phyloP scores from a whole-genome alignment of 2,888 invertebrate species.

The Drosophila glabriapex region DNA sequence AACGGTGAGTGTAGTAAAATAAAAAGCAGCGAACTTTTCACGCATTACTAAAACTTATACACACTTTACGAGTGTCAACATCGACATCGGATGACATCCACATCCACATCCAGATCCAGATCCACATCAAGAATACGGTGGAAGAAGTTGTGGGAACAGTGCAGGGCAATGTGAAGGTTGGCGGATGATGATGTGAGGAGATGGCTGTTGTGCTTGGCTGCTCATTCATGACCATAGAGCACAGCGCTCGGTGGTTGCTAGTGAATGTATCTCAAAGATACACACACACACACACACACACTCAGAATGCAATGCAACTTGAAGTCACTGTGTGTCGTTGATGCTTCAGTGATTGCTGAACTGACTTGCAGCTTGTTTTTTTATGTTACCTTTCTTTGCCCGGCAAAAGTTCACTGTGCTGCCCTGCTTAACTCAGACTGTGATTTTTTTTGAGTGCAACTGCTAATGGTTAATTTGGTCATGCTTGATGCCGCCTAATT shows the following conservation, averaged over 20 bases:
- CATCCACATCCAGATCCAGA: not conserved
- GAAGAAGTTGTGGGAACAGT: constrained; percentile 30
- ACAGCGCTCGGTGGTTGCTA: constrained; percentile 29
- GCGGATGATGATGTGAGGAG: not conserved
- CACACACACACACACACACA: constrained; percentile 31
- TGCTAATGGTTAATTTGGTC: constrained; percentile 48
- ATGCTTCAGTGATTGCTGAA: constrained; percentile 68
- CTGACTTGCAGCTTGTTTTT: constrained; percentile 31
- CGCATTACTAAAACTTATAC: constrained; percentile 62
- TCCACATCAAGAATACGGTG: not conserved
- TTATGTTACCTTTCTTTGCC: not conserved
- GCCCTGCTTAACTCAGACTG: constrained; percentile 29
- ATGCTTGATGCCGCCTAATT: constrained; percentile 63
- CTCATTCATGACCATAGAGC: constrained; percentile 81
- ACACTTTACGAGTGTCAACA: constrained; percentile 59
- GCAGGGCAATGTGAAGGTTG: not conserved
- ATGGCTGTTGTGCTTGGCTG: constrained; percentile 69
- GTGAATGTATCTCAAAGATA: constrained; percentile 63
- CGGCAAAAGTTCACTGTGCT: constrained; percentile 55
- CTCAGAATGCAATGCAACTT: constrained; percentile 56
- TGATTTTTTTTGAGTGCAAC: constrained; percentile 58
- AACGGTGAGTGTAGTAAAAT: not conserved
- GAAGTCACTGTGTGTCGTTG: constrained; percentile 53
- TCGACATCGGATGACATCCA: not conserved
- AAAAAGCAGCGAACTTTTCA: constrained; percentile 51